Evolutionary conservation across 2,888 invertebrate genomes (phyloP).

Genomic region (Spilarctia lutea): DNA sequence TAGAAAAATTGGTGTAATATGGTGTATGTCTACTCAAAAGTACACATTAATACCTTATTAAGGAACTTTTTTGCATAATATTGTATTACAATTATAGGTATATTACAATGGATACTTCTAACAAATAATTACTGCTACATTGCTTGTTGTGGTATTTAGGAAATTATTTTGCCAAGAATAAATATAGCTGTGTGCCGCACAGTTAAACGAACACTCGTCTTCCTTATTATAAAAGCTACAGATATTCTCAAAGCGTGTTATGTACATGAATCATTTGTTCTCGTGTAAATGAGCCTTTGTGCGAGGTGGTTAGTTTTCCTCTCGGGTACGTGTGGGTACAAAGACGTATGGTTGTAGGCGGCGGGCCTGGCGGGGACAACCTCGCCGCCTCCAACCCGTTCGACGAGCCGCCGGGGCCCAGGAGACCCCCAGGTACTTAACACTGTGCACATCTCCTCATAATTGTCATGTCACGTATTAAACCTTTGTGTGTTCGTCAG

Average conservation of each 20-base stretch:
- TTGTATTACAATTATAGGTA: no score
- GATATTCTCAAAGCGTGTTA: neutral
- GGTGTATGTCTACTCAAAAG: no score
- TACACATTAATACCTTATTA: no score
- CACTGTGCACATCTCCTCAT: constrained; percentile 64
- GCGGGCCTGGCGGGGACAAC: constrained; percentile 89
- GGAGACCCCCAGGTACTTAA: constrained; percentile 84
- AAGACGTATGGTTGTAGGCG: constrained; percentile 80
- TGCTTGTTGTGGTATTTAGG: no score
- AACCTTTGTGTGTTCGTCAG: constrained; percentile 66
- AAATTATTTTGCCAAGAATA: neutral
- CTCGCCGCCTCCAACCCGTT: constrained; percentile 95
- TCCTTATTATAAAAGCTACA: neutral
- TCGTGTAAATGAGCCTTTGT: constrained; percentile 17
- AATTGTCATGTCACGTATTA: constrained; percentile 48
- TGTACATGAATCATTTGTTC: neutral
- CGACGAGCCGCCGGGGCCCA: constrained; percentile 90
- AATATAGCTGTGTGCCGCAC: neutral
- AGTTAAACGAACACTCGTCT: neutral
- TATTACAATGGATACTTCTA: no score
- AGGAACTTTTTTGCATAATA: no score
- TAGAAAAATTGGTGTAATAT: no score
- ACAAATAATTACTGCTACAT: no score
- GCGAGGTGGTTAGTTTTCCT: constrained; percentile 42
- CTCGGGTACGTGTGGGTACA: constrained; percentile 57